A percentile compares a stretch with the other conserved stretches of the same genome.
Evolutionary conservation across 2,113 vertebrate species (phyloP).

Genomic region (Stigmatopora argus): DNA sequence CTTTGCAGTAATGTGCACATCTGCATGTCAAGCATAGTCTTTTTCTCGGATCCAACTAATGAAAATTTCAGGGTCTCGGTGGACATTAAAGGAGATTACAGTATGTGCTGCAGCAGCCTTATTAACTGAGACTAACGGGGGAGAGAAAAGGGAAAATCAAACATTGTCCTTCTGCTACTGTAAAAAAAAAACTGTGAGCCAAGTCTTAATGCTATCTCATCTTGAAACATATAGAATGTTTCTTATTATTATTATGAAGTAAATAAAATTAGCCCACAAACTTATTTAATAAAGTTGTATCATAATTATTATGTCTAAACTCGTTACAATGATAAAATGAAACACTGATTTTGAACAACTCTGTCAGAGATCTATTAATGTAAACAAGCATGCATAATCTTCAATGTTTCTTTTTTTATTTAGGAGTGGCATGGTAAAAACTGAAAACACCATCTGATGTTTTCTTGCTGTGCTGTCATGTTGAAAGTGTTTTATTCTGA

Average conservation of each 20-base stretch:
- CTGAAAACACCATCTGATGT: too few relatives aligned
- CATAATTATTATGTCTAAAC: background rate
- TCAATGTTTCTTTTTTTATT: too few relatives aligned
- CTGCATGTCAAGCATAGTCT: slow-evolving; percentile 21
- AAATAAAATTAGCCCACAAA: background rate
- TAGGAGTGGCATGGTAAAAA: too few relatives aligned
- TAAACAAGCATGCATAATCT: too few relatives aligned
- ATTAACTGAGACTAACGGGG: slow-evolving; percentile 20
- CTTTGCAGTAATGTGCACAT: slow-evolving; percentile 7
- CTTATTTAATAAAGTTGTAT: background rate
- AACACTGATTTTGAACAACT: too few relatives aligned
- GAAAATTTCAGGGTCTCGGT: slow-evolving; percentile 41
- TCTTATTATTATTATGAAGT: background rate
- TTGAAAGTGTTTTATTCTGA: background rate
- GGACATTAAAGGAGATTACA: slow-evolving; percentile 10
- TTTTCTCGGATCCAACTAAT: slow-evolving; percentile 33
- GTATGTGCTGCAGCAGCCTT: slow-evolving; percentile 16
- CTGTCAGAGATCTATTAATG: too few relatives aligned
- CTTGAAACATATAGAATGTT: background rate
- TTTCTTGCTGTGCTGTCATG: background rate
- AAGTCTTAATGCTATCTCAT: background rate
- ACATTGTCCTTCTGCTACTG: slow-evolving; percentile 4
- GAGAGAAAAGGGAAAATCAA: slow-evolving; percentile 4
- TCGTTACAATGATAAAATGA: background rate
- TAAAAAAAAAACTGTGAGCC: background rate